A percentile compares a stretch with the other conserved stretches of the same genome.
Conservation (phyloP, 1,140 invertebrate genomes). For the Bradynema listronoti region DNA sequence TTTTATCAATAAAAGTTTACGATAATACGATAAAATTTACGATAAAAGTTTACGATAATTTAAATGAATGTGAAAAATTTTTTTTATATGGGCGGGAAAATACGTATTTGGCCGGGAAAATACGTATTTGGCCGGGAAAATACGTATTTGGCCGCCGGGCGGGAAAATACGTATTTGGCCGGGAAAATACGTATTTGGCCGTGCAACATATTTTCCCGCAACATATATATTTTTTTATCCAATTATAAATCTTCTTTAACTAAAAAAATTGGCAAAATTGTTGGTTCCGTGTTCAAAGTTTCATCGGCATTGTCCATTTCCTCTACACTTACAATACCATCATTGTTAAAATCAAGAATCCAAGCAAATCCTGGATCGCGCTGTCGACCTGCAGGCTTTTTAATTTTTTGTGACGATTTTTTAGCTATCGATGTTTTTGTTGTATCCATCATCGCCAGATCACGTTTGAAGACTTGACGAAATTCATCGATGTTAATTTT, state of each 20-base stretch:
- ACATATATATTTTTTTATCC: background rate
- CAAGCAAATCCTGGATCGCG: slow-evolving; percentile 54
- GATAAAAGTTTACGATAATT: too few relatives aligned
- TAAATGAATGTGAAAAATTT: too few relatives aligned
- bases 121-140: too few relatives aligned
- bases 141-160: too few relatives aligned
- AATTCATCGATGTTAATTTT: slow-evolving; percentile 40
- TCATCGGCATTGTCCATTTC: slow-evolving; percentile 34
- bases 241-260: slow-evolving; percentile 37
- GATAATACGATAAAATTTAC: too few relatives aligned
- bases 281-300: slow-evolving; percentile 27
- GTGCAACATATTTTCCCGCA: too few relatives aligned
- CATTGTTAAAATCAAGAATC: slow-evolving; percentile 57
- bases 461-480: slow-evolving; percentile 41
- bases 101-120: too few relatives aligned
- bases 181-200: too few relatives aligned
- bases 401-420: slow-evolving; percentile 18
- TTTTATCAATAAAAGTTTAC: too few relatives aligned
- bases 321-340: slow-evolving; percentile 47
- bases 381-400: slow-evolving; percentile 21
- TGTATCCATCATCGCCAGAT: slow-evolving; percentile 39
- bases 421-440: slow-evolving; percentile 14
- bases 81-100: too few relatives aligned
- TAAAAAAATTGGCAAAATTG: slow-evolving; percentile 31
- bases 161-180: too few relatives aligned